These are phyloP conservation scores for Girardinus metallicus DNA, from an alignment of 2,797 vertebrate genomes.

Conservation along the genomic window DNA sequence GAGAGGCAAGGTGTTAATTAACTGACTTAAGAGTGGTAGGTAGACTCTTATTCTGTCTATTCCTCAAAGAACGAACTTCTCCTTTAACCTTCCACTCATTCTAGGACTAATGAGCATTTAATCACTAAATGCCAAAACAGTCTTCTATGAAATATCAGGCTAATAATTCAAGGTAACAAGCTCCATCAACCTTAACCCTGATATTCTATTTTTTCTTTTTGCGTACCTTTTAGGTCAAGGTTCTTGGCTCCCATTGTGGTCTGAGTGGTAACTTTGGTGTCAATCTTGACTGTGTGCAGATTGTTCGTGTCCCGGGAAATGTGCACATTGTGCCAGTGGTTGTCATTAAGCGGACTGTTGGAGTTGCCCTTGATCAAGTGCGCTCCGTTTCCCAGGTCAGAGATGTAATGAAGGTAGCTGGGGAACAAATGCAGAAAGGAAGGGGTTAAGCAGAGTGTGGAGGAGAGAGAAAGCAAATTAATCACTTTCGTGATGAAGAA, in stretches of 20 bases:
- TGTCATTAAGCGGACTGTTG: conserved; percentile 96
- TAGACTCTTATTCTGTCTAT: neutral
- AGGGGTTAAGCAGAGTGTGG: conserved; percentile 25
- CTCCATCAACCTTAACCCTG: neutral
- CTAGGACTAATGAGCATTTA: conserved; percentile 8
- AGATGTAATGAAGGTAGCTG: conserved; percentile 98
- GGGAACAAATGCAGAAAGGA: conserved; percentile 16
- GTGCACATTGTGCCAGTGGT: conserved; percentile 99
- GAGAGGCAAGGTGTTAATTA: conserved; percentile 8
- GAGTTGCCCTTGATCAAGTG: conserved; percentile 99
- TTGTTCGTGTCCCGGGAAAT: conserved; percentile 97
- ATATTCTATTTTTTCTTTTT: neutral
- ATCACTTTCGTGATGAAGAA: conserved; percentile 41
- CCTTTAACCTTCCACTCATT: conserved; percentile 12
- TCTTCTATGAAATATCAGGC: neutral
- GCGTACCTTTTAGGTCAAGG: conserved; percentile 93
- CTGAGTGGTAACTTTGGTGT: conserved; percentile 98
- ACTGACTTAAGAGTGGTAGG: neutral
- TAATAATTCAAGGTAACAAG: neutral
- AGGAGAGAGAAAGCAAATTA: conserved; percentile 31
- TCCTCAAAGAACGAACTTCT: neutral
- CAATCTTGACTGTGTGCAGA: conserved; percentile 97
- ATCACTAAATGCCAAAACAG: neutral
- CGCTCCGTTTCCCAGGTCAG: conserved; percentile 96
- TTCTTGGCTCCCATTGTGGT: conserved; percentile 97